A percentile compares a stretch with the other conserved stretches of the same genome.
These are phyloP conservation scores for Girardia tigrina DNA, from an alignment of 2,888 invertebrate species.

Conservation along the genomic window DNA sequence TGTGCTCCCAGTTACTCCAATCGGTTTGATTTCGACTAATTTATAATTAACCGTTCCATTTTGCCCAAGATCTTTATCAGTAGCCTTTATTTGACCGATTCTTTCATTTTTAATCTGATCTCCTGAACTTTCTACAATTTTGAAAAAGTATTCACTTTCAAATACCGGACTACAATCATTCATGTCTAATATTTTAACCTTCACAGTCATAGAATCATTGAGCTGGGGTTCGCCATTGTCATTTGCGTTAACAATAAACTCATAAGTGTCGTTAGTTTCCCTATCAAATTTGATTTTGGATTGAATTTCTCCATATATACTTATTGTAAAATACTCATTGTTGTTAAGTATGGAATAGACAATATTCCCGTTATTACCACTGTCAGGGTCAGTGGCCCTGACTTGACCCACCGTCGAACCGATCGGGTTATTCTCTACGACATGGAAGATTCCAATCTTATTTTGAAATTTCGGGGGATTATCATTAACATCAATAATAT, in stretches of 20 bases:
- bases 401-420: constrained; percentile 12
- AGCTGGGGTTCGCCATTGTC: background rate
- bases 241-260: background rate
- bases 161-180: constrained; percentile 2
- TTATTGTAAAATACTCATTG: background rate
- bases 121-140: constrained; percentile 29
- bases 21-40: background rate
- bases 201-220: background rate
- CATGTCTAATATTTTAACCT: background rate
- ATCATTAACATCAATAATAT: constrained; percentile 26
- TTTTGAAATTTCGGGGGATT: constrained; percentile 25
- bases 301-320: background rate
- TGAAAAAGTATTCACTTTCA: background rate
- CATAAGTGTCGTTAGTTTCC: background rate
- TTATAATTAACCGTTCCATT: constrained; percentile 8
- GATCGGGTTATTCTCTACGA: background rate
- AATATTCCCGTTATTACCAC: background rate
- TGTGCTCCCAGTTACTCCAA: background rate
- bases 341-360: background rate
- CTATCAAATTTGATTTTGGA: constrained; percentile 18
- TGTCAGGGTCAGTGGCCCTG: background rate
- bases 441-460: background rate
- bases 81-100: constrained; percentile 29
- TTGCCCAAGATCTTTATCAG: constrained; percentile 28
- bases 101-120: background rate